phyloP scores from a whole-genome alignment of 1,140 invertebrate species.

The Tigriopus japonicus region DNA sequence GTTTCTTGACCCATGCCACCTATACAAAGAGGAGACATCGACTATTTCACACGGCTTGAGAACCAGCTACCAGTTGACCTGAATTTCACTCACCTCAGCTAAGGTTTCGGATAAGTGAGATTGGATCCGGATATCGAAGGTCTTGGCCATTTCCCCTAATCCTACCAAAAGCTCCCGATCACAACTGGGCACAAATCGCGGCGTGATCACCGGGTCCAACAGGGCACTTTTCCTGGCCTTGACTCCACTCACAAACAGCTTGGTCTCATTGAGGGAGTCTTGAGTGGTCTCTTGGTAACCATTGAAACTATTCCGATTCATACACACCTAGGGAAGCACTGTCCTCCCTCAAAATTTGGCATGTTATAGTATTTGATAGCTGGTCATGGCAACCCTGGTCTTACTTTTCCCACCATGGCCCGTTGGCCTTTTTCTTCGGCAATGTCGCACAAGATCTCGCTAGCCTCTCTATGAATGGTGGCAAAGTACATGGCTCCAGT shows the following conservation, averaged over 20 bases:
- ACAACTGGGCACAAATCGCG: constrained; percentile 66
- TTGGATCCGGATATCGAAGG: constrained; percentile 49
- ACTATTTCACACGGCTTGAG: no score
- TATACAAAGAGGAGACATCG: no score
- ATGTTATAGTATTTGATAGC: no score
- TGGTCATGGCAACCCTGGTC: background rate
- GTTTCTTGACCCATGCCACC: constrained; percentile 32
- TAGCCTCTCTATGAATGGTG: constrained; percentile 51
- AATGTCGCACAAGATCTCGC: constrained; percentile 44
- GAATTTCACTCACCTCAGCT: constrained; percentile 36
- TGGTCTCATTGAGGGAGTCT: constrained; percentile 36
- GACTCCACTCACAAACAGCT: constrained; percentile 18
- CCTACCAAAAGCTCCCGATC: constrained; percentile 43
- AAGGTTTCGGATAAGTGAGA: constrained; percentile 64
- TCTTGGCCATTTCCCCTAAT: constrained; percentile 44
- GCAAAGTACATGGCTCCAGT: constrained; percentile 75
- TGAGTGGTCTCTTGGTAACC: constrained; percentile 37
- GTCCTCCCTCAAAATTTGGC: no score
- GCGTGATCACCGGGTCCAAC: constrained; percentile 59
- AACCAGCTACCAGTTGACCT: no score
- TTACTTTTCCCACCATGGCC: constrained; percentile 66
- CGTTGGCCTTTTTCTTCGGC: constrained; percentile 47
- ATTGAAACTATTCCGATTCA: constrained; percentile 41
- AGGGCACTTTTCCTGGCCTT: constrained; percentile 37
- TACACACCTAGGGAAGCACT: constrained; percentile 42